Percentiles rank a stretch among this genome's conserved stretches.
Evolutionary conservation across 2,888 invertebrate species (phyloP).

Genomic region (Anarsia innoxiella): DNA sequence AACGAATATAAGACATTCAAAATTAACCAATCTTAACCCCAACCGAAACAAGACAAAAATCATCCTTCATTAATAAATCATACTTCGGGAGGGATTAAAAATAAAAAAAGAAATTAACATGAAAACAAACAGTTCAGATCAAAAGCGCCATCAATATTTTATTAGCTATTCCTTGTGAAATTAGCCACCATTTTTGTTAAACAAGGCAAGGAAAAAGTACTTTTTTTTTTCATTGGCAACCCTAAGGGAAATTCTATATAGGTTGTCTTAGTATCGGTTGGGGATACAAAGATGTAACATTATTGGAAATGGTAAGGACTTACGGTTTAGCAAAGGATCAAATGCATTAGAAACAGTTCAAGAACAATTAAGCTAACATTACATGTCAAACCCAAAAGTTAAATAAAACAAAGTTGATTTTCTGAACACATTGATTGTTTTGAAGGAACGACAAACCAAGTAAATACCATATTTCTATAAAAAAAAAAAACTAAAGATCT

Average conservation of each 20-base stretch:
- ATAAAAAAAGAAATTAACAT: constrained; percentile 55
- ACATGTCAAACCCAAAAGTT: background rate
- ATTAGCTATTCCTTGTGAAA: constrained; percentile 65
- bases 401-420: no score
- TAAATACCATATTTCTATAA: no score
- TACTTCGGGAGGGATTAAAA: constrained; percentile 39
- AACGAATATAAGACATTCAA: background rate
- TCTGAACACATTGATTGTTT: no score
- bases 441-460: no score
- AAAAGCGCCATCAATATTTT: constrained; percentile 66
- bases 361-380: no score
- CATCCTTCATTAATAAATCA: constrained; percentile 43
- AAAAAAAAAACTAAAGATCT: no score
- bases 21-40: background rate
- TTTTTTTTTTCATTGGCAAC: constrained; percentile 48
- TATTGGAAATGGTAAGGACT: background rate
- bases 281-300: constrained; percentile 27
- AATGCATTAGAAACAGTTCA: no score
- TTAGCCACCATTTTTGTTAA: constrained; percentile 68
- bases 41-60: no score
- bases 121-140: constrained; percentile 56
- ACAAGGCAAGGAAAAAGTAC: constrained; percentile 51
- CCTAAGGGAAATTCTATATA: constrained; percentile 71
- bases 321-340: no score
- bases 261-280: constrained; percentile 29